These are phyloP conservation scores for Morpho helenor DNA, from an alignment of 2,888 invertebrate species.

Conservation along the genomic window DNA sequence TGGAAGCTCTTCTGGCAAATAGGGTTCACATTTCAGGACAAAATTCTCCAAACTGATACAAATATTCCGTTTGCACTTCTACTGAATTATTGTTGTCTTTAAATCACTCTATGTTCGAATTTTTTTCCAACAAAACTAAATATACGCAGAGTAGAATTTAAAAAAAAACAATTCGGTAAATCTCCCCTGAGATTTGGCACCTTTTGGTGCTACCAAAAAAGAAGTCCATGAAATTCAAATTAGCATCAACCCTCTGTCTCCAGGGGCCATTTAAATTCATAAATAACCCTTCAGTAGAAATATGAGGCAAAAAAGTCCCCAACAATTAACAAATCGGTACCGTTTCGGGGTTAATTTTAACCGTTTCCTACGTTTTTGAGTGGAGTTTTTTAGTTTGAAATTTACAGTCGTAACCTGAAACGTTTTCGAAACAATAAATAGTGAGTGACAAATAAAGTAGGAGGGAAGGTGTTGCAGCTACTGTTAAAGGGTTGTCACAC, in stretches of 20 bases:
- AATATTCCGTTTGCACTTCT: no score
- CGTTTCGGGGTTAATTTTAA: slow-evolving; percentile 71
- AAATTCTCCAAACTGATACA: no score
- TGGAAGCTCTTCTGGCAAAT: no score
- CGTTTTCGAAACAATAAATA: slow-evolving; percentile 62
- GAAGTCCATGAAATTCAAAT: slow-evolving; percentile 75
- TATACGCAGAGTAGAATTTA: no score
- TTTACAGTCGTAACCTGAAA: slow-evolving; percentile 58
- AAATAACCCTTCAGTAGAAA: slow-evolving; percentile 61
- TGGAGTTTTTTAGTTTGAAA: slow-evolving; percentile 41
- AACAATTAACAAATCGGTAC: slow-evolving; percentile 75
- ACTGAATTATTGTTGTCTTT: no score
- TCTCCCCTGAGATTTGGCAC: slow-evolving; percentile 46
- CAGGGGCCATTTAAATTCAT: slow-evolving; percentile 70
- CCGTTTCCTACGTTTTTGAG: slow-evolving; percentile 51
- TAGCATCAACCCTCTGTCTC: slow-evolving; percentile 65
- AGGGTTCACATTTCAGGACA: no score
- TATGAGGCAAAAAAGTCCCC: slow-evolving; percentile 57
- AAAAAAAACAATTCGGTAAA: slow-evolving; percentile 35
- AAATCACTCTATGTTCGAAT: no score
- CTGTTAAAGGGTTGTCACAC: slow-evolving; percentile 26
- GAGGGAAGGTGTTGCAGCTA: slow-evolving; percentile 29
- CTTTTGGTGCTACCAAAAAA: slow-evolving; percentile 55
- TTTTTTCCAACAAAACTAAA: no score
- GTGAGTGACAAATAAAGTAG: slow-evolving; percentile 47